Evolutionary conservation across 2,888 invertebrate species (phyloP).

Genomic region (Cactoblastis cactorum): DNA sequence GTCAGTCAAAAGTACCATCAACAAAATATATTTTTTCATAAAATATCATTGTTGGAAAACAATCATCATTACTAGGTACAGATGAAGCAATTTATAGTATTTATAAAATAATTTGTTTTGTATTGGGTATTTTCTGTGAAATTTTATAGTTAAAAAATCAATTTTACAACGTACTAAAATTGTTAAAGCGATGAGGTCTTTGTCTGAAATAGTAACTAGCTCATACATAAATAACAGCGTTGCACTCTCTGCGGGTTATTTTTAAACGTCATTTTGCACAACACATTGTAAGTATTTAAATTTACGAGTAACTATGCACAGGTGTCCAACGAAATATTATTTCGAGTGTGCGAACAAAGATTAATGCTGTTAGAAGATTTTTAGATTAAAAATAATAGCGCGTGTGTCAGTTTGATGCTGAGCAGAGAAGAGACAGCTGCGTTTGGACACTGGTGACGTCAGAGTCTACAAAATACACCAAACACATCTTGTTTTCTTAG

Average conservation of each 20-base stretch:
- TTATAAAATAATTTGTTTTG: no score
- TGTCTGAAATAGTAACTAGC: background rate
- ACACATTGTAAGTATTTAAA: no score
- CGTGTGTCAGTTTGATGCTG: slow-evolving; percentile 33
- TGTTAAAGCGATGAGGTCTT: background rate
- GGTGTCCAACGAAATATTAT: slow-evolving; percentile 24
- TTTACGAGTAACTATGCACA: background rate
- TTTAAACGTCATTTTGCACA: background rate
- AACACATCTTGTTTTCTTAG: slow-evolving; percentile 39
- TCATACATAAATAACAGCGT: background rate
- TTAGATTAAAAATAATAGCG: slow-evolving; percentile 30
- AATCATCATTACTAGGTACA: no score
- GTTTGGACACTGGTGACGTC: slow-evolving; percentile 47
- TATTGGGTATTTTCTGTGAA: no score
- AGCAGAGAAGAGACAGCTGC: slow-evolving; percentile 42
- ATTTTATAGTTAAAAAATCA: no score
- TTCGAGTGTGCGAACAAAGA: slow-evolving; percentile 26
- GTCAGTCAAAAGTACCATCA: no score
- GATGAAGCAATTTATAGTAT: no score
- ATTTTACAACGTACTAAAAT: no score
- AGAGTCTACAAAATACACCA: slow-evolving; percentile 37
- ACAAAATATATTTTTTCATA: no score
- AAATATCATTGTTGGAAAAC: no score
- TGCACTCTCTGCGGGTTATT: background rate
- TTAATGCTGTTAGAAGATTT: slow-evolving; percentile 37